Evolutionary conservation across 2,888 invertebrate species (phyloP).

Genomic region (Polyommatus iphigenia): DNA sequence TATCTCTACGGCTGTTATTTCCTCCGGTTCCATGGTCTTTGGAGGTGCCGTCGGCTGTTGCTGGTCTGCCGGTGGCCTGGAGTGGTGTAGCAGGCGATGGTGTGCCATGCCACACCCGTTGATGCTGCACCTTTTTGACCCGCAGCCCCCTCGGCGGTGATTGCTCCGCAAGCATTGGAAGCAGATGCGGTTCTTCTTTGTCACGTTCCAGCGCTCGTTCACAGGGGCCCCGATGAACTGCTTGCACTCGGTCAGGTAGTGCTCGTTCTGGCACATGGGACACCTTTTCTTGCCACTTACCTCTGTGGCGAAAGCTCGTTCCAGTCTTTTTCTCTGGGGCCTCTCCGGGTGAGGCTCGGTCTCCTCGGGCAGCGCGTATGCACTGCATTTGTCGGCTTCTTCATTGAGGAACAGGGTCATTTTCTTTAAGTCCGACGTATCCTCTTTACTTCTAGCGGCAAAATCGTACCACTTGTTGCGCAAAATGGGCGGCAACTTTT

Average conservation of each 20-base stretch:
- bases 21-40: neutral
- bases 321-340: neutral
- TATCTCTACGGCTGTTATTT: neutral
- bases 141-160: neutral
- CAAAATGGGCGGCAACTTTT: neutral
- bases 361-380: neutral
- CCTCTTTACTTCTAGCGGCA: neutral
- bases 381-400: too few relatives aligned
- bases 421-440: neutral
- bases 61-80: neutral
- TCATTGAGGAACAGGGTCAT: too few relatives aligned
- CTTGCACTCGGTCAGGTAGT: neutral
- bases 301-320: neutral
- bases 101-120: neutral
- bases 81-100: neutral
- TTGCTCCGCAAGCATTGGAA: neutral
- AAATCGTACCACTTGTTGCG: slow-evolving; percentile 19
- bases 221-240: neutral
- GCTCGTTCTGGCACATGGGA: neutral
- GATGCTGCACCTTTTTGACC: neutral
- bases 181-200: too few relatives aligned
- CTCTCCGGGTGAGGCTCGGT: neutral
- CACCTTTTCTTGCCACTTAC: neutral
- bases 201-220: neutral
- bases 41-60: neutral